Conservation (phyloP, 2,113 vertebrate genomes). For the Marmota monax region DNA sequence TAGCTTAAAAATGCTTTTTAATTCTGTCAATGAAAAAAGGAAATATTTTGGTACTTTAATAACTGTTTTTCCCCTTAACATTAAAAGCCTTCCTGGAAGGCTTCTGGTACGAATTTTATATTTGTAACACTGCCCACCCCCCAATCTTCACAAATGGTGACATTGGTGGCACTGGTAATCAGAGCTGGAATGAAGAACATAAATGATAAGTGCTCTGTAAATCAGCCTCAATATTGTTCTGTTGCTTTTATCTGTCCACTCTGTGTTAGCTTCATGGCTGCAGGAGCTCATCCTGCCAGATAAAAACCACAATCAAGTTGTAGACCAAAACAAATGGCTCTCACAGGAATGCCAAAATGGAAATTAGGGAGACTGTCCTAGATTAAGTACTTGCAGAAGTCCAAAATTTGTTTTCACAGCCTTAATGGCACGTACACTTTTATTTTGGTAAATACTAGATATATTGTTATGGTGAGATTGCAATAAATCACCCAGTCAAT, state of each 20-base stretch:
- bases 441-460: background rate
- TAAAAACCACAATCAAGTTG: conserved; percentile 16
- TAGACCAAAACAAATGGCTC: conserved; percentile 17
- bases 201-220: conserved; percentile 13
- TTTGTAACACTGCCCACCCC: background rate
- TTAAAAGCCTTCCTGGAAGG: conserved; percentile 31
- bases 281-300: background rate
- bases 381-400: background rate
- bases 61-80: background rate
- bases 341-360: conserved; percentile 1
- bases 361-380: background rate
- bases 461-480: background rate
- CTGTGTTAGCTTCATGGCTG: conserved; percentile 26
- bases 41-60: conserved; percentile 60
- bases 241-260: background rate
- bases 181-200: background rate
- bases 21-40: conserved; percentile 31
- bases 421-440: background rate
- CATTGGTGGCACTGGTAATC: background rate
- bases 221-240: conserved; percentile 23
- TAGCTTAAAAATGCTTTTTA: background rate
- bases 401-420: background rate
- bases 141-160: background rate
- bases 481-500: no score
- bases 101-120: background rate